A percentile compares a stretch with the other conserved stretches of the same genome.
phyloP scores from a whole-genome alignment of 2,888 invertebrate genomes.

The Eristalinus sepulchralis region DNA sequence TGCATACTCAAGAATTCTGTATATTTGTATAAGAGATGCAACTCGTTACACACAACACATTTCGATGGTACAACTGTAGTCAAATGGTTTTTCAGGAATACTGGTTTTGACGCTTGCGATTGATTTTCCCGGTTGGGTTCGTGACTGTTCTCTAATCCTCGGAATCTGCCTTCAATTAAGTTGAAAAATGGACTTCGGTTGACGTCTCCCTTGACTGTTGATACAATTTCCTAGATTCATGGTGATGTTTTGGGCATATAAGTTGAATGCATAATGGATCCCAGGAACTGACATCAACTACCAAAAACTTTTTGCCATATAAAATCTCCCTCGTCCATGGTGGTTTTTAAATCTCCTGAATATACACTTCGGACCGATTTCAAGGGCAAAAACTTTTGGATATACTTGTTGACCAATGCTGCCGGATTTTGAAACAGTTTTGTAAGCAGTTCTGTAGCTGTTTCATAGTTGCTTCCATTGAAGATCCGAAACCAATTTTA shows the following conservation, averaged over 20 bases:
- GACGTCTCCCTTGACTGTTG: neutral
- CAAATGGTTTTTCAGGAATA: neutral
- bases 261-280: no score
- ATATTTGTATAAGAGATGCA: neutral
- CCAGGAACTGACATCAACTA: no score
- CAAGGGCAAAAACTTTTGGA: no score
- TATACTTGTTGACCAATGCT: neutral
- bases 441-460: conserved; percentile 19
- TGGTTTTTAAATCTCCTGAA: neutral
- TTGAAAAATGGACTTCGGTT: conserved; percentile 20
- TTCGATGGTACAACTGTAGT: no score
- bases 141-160: neutral
- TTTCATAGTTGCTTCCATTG: conserved; percentile 22
- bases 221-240: conserved; percentile 1
- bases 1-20: conserved; percentile 6
- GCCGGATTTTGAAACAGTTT: neutral
- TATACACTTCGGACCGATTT: neutral
- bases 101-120: no score
- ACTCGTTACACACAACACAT: neutral
- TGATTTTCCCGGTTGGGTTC: no score
- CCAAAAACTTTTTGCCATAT: no score
- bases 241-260: no score
- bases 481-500: no score
- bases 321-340: neutral
- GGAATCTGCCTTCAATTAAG: conserved; percentile 10